Percentiles rank a stretch among this genome's conserved stretches.
These are phyloP conservation scores for Cryptocheilus praepositus DNA, from an alignment of 2,888 invertebrate genomes.

Conservation along the genomic window DNA sequence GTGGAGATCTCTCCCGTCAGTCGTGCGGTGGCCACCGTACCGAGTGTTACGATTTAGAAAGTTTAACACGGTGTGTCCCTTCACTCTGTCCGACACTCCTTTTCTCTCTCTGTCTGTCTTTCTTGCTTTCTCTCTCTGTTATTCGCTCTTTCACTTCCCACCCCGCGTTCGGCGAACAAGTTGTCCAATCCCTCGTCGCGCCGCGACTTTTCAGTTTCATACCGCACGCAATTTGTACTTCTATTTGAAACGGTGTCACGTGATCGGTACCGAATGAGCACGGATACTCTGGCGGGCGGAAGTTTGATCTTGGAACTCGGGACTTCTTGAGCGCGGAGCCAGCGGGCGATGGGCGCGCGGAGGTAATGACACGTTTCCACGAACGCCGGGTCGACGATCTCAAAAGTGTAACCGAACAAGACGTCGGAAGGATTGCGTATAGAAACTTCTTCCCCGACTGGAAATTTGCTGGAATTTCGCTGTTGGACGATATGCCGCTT, in stretches of 20 bases:
- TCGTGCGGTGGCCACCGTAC: constrained; percentile 70
- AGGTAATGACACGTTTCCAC: constrained; percentile 27
- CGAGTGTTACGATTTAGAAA: constrained; percentile 49
- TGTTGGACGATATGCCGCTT: no score
- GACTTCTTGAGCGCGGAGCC: background rate
- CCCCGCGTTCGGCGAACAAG: no score
- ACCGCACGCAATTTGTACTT: background rate
- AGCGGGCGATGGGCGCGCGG: constrained; percentile 21
- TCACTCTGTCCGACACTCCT: constrained; percentile 16
- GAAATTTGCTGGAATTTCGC: no score
- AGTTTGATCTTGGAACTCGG: constrained; percentile 3
- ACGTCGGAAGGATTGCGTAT: no score
- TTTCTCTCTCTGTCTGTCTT: constrained; percentile 15
- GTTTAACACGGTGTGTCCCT: constrained; percentile 12
- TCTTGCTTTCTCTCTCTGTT: background rate
- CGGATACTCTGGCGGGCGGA: no score
- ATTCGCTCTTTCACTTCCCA: no score
- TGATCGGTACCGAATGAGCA: background rate
- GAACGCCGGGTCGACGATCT: background rate
- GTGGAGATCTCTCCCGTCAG: constrained; percentile 70
- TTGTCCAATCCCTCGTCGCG: no score
- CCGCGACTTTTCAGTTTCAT: background rate
- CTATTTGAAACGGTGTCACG: constrained; percentile 8
- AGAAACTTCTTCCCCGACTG: no score
- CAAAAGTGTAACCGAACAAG: constrained; percentile 14